Percentiles rank a stretch among this genome's conserved stretches.
Evolutionary conservation across 2,113 vertebrate genomes (phyloP).

Genomic region (Sinosuthora webbiana): DNA sequence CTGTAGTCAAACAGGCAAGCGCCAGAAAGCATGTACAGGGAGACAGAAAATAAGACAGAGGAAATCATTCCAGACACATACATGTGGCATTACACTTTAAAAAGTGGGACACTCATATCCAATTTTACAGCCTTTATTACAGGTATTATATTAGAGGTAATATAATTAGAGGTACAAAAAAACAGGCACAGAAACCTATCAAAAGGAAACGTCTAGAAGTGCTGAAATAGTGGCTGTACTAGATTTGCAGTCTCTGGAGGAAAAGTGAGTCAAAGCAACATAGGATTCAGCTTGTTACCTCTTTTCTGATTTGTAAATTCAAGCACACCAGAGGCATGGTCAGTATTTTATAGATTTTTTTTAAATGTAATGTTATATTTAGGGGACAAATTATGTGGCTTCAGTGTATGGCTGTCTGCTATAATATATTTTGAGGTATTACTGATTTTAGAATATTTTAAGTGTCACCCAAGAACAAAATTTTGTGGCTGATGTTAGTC

Average conservation of each 20-base stretch:
- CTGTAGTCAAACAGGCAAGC: neutral
- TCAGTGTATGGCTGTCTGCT: neutral
- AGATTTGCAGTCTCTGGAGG: neutral
- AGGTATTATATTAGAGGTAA: neutral
- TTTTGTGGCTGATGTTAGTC: neutral
- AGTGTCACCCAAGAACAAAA: neutral
- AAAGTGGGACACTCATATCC: neutral
- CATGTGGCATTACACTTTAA: neutral
- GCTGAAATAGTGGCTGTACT: neutral
- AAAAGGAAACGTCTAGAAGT: neutral
- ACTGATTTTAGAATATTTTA: neutral
- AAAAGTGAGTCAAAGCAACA: neutral
- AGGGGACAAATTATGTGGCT: neutral
- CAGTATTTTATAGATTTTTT: neutral
- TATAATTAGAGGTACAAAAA: too few species aligned
- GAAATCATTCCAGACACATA: neutral
- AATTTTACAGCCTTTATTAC: neutral
- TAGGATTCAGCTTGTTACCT: neutral
- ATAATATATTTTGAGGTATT: neutral
- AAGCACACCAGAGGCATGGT: neutral
- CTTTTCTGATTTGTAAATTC: neutral
- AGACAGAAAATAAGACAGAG: neutral
- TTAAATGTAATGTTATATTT: neutral
- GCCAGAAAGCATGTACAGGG: neutral
- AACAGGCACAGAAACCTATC: neutral